These are phyloP conservation scores for Isoperla grammatica DNA, from an alignment of 2,888 invertebrate species.

Conservation along the genomic window DNA sequence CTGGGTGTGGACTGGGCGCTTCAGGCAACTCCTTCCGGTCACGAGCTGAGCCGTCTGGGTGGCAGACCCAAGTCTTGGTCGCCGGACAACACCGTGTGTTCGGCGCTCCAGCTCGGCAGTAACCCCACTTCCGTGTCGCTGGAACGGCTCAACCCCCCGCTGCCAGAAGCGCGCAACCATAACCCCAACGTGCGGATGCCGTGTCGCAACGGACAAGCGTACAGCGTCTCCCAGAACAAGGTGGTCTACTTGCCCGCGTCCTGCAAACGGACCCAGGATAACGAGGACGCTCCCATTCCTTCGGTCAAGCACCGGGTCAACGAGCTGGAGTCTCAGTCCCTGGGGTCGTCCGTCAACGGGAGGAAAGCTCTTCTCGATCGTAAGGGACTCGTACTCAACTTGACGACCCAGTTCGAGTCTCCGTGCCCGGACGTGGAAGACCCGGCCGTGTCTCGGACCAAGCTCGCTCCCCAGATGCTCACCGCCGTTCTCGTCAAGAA, in stretches of 20 bases:
- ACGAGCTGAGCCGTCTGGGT: slow-evolving; percentile 38
- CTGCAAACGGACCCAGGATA: slow-evolving; percentile 14
- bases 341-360: not conserved
- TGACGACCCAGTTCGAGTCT: slow-evolving; percentile 52
- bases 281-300: slow-evolving; percentile 41
- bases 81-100: slow-evolving; percentile 59
- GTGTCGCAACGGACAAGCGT: slow-evolving; percentile 77
- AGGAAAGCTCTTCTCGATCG: slow-evolving; percentile 35
- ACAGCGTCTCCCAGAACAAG: slow-evolving; percentile 87
- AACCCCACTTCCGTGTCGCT: slow-evolving; percentile 60
- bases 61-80: slow-evolving; percentile 68
- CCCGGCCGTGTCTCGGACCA: slow-evolving; percentile 40
- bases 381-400: slow-evolving; percentile 49
- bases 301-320: slow-evolving; percentile 66
- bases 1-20: slow-evolving; percentile 37
- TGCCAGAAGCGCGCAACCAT: slow-evolving; percentile 35
- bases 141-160: slow-evolving; percentile 51
- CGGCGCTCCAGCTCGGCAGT: slow-evolving; percentile 44
- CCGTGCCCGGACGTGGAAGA: slow-evolving; percentile 39
- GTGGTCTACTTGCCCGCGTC: slow-evolving; percentile 70
- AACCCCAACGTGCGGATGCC: slow-evolving; percentile 62
- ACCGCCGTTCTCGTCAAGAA: slow-evolving; percentile 47
- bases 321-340: slow-evolving; percentile 56
- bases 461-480: slow-evolving; percentile 36
- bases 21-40: slow-evolving; percentile 38